A percentile compares a stretch with the other conserved stretches of the same genome.
Evolutionary conservation across 2,797 vertebrate genomes (phyloP).

Genomic region (Paedocypris micromegethes): DNA sequence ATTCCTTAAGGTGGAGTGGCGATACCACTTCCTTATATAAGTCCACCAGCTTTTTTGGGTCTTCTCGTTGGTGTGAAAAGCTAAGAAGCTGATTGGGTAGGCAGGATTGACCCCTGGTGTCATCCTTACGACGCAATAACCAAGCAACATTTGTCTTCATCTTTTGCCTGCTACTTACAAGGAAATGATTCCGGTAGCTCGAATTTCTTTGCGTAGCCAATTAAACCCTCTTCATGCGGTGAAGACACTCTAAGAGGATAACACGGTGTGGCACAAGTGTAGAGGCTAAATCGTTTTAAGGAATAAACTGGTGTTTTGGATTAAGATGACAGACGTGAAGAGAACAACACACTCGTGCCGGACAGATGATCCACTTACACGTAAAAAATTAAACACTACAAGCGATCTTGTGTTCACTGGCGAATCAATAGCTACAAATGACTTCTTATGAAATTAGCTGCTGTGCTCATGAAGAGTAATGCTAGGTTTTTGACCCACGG

Average conservation of each 20-base stretch:
- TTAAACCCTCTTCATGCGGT: slow-evolving; percentile 56
- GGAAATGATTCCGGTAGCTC: slow-evolving; percentile 51
- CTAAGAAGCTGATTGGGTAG: too few species aligned
- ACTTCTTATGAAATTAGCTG: slow-evolving; percentile 17
- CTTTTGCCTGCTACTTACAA: slow-evolving; percentile 19
- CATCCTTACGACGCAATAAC: too few species aligned
- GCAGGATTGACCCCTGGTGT: too few species aligned
- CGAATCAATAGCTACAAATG: background rate
- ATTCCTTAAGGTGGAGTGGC: too few species aligned
- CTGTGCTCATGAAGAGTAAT: slow-evolving; percentile 15
- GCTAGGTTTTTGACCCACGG: slow-evolving; percentile 23
- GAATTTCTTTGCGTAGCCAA: slow-evolving; percentile 54
- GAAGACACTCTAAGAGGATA: slow-evolving; percentile 51
- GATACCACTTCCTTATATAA: too few species aligned
- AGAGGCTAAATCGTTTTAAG: slow-evolving; percentile 37
- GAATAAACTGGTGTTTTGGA: slow-evolving; percentile 9
- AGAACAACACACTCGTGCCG: too few species aligned
- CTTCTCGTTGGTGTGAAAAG: too few species aligned
- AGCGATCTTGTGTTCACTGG: background rate
- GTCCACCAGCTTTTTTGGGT: too few species aligned
- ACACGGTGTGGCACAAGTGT: slow-evolving; percentile 30
- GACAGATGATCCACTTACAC: too few species aligned
- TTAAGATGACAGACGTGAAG: background rate
- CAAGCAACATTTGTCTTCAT: background rate
- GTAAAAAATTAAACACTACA: too few species aligned